Base-by-base conservation (phyloP, 1,140 invertebrate genomes). In the Hycleus phaleratus region DNA sequence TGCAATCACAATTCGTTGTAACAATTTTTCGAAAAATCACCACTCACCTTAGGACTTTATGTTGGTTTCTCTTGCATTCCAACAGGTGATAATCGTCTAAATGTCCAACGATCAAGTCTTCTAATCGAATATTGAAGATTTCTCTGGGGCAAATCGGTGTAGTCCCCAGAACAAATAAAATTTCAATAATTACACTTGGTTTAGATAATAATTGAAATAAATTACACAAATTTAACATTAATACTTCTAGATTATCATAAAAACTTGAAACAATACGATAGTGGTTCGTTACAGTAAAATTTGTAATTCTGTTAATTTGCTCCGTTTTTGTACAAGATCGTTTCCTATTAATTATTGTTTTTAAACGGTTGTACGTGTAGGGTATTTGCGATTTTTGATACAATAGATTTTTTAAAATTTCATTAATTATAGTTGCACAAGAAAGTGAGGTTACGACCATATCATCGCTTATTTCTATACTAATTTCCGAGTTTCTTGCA, bases 311-410 rank as follows among this genome's bases (percentile, higher is more conserved):
- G 38, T 55, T 48, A 3, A 7, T 18, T 2, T 25, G 12, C 6
- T 9, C 49, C n/a, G 46, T 12, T 26, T 60, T 46, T 59, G 57
- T 43, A 48, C 59, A 49, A 42, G 18, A n/a, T 6, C 51, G 51
- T 25, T 62, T 62, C 40, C 63, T 67, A 43, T 59, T 59, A 8
- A 67, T 49, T 3, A 63, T 52, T 1, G 26, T 44, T 39, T 67
- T 65, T 9, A 67, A 38, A 55, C 63, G 59, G 52, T 18, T 58
- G 46, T 65, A 67, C 8, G 63, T 55, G 44, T 61, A 67, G 18
- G 65, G 65, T 24, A 67, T 67, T 59, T 67, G 65, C 11, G 49
- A 48, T 55, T 61, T 67, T 52, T 67, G 65, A 39, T 56, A 67
- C 25, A 67, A 18, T 10, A 67, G 26, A 10, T 63, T 59, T 38